Percentiles rank a stretch among this genome's conserved stretches.
Conservation (phyloP, 2,888 invertebrate species). For the Ceratothoa steindachneri region DNA sequence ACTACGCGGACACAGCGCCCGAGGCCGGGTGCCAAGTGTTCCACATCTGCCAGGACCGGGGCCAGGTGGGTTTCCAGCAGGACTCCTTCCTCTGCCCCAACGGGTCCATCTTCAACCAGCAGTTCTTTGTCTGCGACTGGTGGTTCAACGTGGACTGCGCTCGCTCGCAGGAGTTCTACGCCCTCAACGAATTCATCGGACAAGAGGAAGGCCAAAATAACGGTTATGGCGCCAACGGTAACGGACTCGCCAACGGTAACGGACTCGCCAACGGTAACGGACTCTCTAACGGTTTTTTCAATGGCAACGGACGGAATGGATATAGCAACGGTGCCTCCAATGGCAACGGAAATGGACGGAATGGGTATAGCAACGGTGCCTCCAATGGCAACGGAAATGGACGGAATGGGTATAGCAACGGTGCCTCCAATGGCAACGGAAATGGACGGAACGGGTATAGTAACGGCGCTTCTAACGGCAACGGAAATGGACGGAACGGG, state of each 20-base stretch:
- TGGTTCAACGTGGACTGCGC: constrained; percentile 33
- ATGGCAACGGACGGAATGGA: neutral
- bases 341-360: neutral
- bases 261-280: neutral
- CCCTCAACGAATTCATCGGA: constrained; percentile 29
- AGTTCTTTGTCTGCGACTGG: constrained; percentile 34
- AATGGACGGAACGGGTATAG: neutral
- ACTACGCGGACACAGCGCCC: constrained; percentile 23
- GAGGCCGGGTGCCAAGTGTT: constrained; percentile 27
- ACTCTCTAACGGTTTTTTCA: no score
- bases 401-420: neutral
- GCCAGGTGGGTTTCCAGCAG: neutral
- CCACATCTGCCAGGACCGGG: constrained; percentile 38
- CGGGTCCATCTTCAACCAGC: constrained; percentile 31
- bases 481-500: neutral
- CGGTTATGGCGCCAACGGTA: constrained; percentile 1
- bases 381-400: neutral
- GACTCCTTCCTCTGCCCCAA: constrained; percentile 26
- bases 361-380: no score
- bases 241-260: neutral
- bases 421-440: neutral
- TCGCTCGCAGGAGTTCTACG: constrained; percentile 21
- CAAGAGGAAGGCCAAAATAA: constrained; percentile 5
- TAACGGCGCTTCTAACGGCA: neutral
- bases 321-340: neutral